phyloP scores from a whole-genome alignment of 2,888 invertebrate species.

The Drosophila peninsularis region DNA sequence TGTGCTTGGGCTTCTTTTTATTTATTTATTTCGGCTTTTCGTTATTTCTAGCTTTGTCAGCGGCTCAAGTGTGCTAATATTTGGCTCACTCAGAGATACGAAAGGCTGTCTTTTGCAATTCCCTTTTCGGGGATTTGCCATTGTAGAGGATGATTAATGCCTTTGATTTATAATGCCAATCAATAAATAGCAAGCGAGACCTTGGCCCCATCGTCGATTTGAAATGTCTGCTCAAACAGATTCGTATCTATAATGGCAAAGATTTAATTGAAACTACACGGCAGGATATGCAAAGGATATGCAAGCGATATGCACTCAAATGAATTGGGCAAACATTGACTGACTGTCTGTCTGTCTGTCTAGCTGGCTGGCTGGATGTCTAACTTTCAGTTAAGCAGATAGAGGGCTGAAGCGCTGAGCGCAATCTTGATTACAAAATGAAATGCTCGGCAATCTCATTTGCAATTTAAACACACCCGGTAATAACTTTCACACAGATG shows the following conservation, averaged over 20 bases:
- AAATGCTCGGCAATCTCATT: conserved; percentile 49
- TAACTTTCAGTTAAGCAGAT: conserved; percentile 12
- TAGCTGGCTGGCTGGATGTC: conserved; percentile 7
- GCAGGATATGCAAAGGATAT: conserved; percentile 19
- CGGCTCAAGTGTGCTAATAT: conserved; percentile 64
- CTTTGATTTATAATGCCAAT: conserved; percentile 54
- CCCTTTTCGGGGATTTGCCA: conserved; percentile 39
- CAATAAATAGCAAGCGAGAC: conserved; percentile 38
- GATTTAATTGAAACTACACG: conserved; percentile 63
- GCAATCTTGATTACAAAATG: conserved; percentile 53
- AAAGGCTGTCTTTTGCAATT: conserved; percentile 34
- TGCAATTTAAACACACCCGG: conserved; percentile 50
- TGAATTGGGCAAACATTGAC: conserved; percentile 57
- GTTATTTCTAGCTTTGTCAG: conserved; percentile 37
- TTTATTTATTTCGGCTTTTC: conserved; percentile 12
- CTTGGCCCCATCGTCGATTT: conserved; percentile 23
- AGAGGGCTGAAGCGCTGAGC: conserved; percentile 20
- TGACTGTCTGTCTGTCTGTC: conserved; percentile 9
- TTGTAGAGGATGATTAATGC: conserved; percentile 61
- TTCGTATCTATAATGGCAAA: conserved; percentile 51
- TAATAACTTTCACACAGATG: conserved; percentile 40
- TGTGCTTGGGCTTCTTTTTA: conserved; percentile 36
- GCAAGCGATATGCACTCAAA: conserved; percentile 32
- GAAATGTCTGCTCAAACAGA: conserved; percentile 35
- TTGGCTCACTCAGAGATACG: conserved; percentile 34